Evolutionary conservation across 2,888 invertebrate species (phyloP), one percentile per base, ranked within the genome.

Genomic region (Clostera curtula): DNA sequence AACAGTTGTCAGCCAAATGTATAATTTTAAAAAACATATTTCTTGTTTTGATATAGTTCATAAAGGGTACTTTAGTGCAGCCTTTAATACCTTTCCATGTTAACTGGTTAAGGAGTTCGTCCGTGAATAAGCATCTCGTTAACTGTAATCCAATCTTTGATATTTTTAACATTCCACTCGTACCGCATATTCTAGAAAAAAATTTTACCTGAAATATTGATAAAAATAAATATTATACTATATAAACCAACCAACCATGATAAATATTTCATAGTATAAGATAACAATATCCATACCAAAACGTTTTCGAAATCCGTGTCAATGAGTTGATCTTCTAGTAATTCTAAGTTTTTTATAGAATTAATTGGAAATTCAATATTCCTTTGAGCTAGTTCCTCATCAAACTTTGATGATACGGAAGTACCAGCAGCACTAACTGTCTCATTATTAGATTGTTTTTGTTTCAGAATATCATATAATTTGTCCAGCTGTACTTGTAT

Each of bases 21-120:
- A 29, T 11, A 16, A 33, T 19, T 13, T 18, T 1, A 25, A 16
- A 30, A 26, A 34, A 17, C 16, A 34, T 0, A 8, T 26, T 13
- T 30, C 29, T 23, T 13, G 4, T 19, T 34, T 14, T 26, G 7
- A 8, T 19, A 11, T 8, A 34, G 5, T 23, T 26, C 3, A 20
- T 13, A 12, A 34, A 26, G 10, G 24, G 26, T 14, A 26, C 11
- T 20, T 34, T 34, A 10, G 11, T 11, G 12, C 27, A 27, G 17
- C 31, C 24, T 10, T 24, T 24, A 8, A 24, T 24, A 10, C 16
- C 24, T 24, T 24, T 24, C 24, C 24, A 14, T n/a, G 15, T 24
- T 9, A 24, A 24, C 7, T 24, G 15, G 16, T 14, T 15, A 4
- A 24, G 24, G 11, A 24, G 16, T 16, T 24, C 24, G 16, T 24